Percentiles rank a stretch among this genome's conserved stretches.
phyloP scores from a whole-genome alignment of 1,140 invertebrate genomes.

The Chrysoperla carnea region DNA sequence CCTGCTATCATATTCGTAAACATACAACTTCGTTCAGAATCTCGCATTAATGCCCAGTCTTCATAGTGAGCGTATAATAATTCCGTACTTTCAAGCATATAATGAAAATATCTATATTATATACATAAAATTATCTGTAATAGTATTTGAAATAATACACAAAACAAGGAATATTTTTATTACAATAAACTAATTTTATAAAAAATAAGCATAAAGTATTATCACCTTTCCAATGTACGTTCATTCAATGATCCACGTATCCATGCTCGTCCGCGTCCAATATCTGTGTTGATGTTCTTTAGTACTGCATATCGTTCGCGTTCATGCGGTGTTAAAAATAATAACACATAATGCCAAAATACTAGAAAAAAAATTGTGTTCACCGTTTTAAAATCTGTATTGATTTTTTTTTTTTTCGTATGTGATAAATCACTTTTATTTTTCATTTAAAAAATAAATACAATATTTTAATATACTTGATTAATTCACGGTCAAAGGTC shows the following conservation, averaged over 20 bases:
- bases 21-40: conserved; percentile 53
- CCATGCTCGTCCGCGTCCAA: conserved; percentile 71
- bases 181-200: neutral
- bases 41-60: conserved; percentile 61
- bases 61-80: conserved; percentile 61
- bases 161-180: neutral
- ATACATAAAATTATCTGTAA: conserved; percentile 1
- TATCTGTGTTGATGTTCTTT: conserved; percentile 61
- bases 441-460: neutral
- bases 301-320: conserved; percentile 67
- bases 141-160: too few species aligned
- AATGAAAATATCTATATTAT: conserved; percentile 42
- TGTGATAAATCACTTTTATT: neutral
- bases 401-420: too few species aligned
- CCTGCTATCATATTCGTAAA: conserved; percentile 69
- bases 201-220: neutral
- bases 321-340: conserved; percentile 70
- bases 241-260: conserved; percentile 75
- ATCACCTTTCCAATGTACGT: conserved; percentile 61
- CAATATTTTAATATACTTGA: neutral
- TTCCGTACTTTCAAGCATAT: conserved; percentile 45
- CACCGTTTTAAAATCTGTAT: too few species aligned
- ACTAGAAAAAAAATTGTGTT: conserved; percentile 10
- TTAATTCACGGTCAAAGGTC: too few species aligned
- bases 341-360: conserved; percentile 47